A percentile compares a stretch with the other conserved stretches of the same genome.
These are phyloP conservation scores for Willisornis vidua DNA, from an alignment of 2,113 vertebrate species.

Conservation along the genomic window DNA sequence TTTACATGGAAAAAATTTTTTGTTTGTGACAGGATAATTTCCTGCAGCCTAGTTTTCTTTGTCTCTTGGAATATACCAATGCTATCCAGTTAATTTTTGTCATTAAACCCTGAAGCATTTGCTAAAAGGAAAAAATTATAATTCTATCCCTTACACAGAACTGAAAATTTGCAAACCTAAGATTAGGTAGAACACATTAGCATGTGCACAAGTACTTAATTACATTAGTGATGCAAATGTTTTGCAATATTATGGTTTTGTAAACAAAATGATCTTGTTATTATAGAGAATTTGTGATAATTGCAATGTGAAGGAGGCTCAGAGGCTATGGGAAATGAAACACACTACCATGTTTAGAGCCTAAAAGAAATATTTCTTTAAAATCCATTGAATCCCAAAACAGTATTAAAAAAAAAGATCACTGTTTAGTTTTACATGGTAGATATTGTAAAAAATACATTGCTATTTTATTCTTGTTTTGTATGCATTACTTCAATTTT, in stretches of 20 bases:
- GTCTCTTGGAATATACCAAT: constrained; percentile 19
- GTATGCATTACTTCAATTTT: constrained; percentile 36
- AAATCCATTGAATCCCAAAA: constrained; percentile 24
- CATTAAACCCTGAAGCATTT: constrained; percentile 28
- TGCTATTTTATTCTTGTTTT: constrained; percentile 19
- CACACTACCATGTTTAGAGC: neutral
- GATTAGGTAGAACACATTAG: constrained; percentile 67
- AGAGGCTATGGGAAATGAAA: constrained; percentile 50
- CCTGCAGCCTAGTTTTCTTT: constrained; percentile 13
- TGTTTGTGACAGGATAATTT: constrained; percentile 30
- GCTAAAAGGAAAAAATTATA: constrained; percentile 43
- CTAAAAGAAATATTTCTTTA: constrained; percentile 13
- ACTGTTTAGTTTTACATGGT: neutral
- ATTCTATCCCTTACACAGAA: constrained; percentile 39
- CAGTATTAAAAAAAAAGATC: neutral
- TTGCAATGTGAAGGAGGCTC: constrained; percentile 47
- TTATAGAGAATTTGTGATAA: constrained; percentile 68
- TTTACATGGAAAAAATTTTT: neutral
- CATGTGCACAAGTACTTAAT: constrained; percentile 71
- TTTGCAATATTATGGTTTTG: constrained; percentile 70
- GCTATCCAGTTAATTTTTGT: constrained; percentile 37
- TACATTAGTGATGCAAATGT: constrained; percentile 77
- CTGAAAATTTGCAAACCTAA: constrained; percentile 61
- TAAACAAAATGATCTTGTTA: constrained; percentile 74
- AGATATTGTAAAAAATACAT: neutral